Evolutionary conservation across 1,140 invertebrate genomes (phyloP).

Genomic region (Drosophila tani): DNA sequence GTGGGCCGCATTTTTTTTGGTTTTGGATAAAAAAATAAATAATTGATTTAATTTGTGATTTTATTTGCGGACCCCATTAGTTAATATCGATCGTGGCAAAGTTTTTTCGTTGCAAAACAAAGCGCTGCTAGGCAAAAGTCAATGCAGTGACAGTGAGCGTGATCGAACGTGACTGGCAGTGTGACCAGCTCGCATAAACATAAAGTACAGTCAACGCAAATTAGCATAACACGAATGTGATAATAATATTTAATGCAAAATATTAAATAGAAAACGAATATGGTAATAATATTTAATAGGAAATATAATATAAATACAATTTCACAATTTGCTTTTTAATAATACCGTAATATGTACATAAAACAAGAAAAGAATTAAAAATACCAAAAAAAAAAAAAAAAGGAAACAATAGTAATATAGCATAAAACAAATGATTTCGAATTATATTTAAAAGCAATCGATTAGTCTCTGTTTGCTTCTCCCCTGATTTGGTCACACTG

Average conservation of each 20-base stretch:
- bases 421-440: no score
- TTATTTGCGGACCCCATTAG: constrained; percentile 24
- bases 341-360: not conserved
- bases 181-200: constrained; percentile 16
- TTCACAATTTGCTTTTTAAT: not conserved
- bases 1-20: constrained; percentile 16
- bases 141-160: constrained; percentile 51
- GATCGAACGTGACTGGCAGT: constrained; percentile 37
- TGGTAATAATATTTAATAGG: not conserved
- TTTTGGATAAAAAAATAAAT: constrained; percentile 13
- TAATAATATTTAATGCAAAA: not conserved
- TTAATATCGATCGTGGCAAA: constrained; percentile 55
- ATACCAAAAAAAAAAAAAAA: not conserved
- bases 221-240: not conserved
- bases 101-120: constrained; percentile 68
- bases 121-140: constrained; percentile 51
- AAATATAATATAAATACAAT: not conserved
- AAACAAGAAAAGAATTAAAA: not conserved
- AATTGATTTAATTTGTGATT: constrained; percentile 29
- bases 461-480: constrained; percentile 2
- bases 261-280: not conserved
- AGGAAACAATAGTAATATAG: not conserved
- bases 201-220: constrained; percentile 1
- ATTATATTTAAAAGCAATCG: not conserved
- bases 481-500: constrained; percentile 50